Conservation (phyloP, 2,797 vertebrate species). For the Acipenser transmontanus region DNA sequence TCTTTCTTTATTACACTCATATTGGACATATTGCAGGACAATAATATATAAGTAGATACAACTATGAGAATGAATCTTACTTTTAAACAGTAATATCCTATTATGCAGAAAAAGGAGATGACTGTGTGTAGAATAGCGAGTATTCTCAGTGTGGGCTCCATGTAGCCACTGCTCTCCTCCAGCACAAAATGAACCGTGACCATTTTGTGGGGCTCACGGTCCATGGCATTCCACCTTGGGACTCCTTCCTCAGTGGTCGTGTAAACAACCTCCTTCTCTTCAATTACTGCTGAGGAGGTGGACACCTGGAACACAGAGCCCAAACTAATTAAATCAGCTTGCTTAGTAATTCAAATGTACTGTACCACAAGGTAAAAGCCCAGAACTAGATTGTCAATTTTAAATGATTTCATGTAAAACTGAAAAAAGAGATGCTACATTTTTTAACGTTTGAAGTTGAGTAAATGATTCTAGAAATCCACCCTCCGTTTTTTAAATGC, state of each 20-base stretch:
- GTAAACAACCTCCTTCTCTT: slow-evolving; percentile 50
- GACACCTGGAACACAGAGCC: slow-evolving; percentile 60
- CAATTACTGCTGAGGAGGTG: slow-evolving; percentile 52
- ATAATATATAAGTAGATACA: background rate
- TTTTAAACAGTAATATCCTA: slow-evolving; percentile 91
- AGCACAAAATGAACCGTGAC: slow-evolving; percentile 70
- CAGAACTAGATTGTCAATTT: too few species aligned
- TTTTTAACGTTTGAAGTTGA: too few species aligned
- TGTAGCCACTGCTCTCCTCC: slow-evolving; percentile 90
- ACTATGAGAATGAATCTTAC: slow-evolving; percentile 41
- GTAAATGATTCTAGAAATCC: too few species aligned
- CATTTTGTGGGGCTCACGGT: slow-evolving; percentile 30
- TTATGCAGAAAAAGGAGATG: slow-evolving; percentile 90
- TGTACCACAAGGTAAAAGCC: too few species aligned
- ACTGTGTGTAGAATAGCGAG: slow-evolving; percentile 80
- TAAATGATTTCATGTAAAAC: too few species aligned
- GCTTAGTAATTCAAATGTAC: too few species aligned
- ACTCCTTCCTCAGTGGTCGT: slow-evolving; percentile 41
- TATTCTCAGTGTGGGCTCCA: slow-evolving; percentile 71
- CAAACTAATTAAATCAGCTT: background rate
- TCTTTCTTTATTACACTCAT: too few species aligned
- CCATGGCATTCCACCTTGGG: slow-evolving; percentile 52
- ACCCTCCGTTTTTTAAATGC: too few species aligned
- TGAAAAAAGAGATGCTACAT: too few species aligned
- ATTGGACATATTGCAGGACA: too few species aligned